Percentiles rank a stretch among this genome's conserved stretches.
These are phyloP conservation scores for Ornithoptera priamus DNA, from an alignment of 2,888 invertebrate genomes.

Conservation along the genomic window DNA sequence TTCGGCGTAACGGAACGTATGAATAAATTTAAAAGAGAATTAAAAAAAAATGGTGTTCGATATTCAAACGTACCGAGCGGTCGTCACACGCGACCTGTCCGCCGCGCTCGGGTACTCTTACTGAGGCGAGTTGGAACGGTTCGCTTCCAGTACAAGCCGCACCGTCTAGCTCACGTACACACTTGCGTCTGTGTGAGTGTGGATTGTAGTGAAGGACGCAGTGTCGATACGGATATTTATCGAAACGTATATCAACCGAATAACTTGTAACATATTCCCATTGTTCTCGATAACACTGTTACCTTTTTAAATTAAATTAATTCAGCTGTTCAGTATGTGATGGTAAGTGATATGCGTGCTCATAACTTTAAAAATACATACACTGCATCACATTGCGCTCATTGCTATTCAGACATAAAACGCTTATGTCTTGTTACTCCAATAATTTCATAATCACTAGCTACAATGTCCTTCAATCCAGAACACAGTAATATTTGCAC, in stretches of 20 bases:
- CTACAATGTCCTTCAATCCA: too few relatives aligned
- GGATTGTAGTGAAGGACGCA: constrained; percentile 32
- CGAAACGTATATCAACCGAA: constrained; percentile 11
- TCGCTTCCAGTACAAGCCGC: constrained; percentile 50
- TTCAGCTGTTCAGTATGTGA: too few relatives aligned
- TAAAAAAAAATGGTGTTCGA: constrained; percentile 29
- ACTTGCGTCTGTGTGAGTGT: constrained; percentile 30
- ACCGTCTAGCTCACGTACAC: constrained; percentile 33
- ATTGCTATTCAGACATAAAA: too few relatives aligned
- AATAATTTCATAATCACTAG: too few relatives aligned
- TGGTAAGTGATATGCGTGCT: too few relatives aligned
- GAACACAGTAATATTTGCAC: too few relatives aligned
- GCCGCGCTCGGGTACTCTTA: constrained; percentile 53
- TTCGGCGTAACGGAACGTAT: constrained; percentile 35
- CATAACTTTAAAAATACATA: too few relatives aligned
- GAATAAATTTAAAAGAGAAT: constrained; percentile 22
- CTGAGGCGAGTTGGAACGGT: constrained; percentile 58
- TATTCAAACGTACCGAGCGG: constrained; percentile 55
- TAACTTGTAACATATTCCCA: constrained; percentile 16
- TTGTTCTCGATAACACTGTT: constrained; percentile 4
- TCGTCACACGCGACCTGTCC: constrained; percentile 51
- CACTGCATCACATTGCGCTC: too few relatives aligned
- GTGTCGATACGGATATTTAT: constrained; percentile 31
- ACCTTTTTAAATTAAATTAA: not conserved
- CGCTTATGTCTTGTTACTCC: too few relatives aligned